These are phyloP conservation scores for Aythya baeri DNA, from an alignment of 2,113 vertebrate species.

Conservation along the genomic window DNA sequence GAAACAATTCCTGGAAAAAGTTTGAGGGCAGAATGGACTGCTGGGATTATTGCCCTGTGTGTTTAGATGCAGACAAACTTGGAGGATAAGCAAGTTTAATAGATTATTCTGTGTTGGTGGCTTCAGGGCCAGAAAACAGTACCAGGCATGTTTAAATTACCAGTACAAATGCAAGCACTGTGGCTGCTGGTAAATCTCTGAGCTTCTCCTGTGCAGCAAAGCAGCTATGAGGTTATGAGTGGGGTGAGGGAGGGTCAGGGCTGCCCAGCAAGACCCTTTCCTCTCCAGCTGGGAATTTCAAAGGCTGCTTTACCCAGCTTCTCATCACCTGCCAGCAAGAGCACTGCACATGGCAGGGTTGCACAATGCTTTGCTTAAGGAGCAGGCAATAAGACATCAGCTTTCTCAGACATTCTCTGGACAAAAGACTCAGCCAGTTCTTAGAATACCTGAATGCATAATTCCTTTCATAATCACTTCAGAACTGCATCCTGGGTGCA, in stretches of 20 bases:
- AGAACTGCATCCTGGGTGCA: neutral
- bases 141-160: neutral
- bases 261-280: neutral
- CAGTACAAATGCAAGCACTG: neutral
- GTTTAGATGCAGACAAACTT: neutral
- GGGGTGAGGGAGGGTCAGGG: neutral
- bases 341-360: neutral
- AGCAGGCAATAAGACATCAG: neutral
- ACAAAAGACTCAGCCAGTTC: neutral
- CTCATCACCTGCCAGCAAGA: neutral
- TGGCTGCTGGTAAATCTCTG: neutral
- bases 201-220: neutral
- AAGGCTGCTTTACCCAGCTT: neutral
- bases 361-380: neutral
- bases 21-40: neutral
- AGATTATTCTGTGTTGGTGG: neutral
- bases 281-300: neutral
- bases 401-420: neutral
- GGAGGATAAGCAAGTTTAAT: neutral
- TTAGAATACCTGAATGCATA: constrained; percentile 15
- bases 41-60: neutral
- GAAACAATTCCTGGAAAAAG: neutral
- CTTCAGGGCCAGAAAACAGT: neutral
- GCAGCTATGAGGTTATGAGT: neutral
- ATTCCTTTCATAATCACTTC: neutral